A percentile compares a stretch with the other conserved stretches of the same genome.
Evolutionary conservation across 2,888 invertebrate genomes (phyloP).

Genomic region (Mesochorus sp.): DNA sequence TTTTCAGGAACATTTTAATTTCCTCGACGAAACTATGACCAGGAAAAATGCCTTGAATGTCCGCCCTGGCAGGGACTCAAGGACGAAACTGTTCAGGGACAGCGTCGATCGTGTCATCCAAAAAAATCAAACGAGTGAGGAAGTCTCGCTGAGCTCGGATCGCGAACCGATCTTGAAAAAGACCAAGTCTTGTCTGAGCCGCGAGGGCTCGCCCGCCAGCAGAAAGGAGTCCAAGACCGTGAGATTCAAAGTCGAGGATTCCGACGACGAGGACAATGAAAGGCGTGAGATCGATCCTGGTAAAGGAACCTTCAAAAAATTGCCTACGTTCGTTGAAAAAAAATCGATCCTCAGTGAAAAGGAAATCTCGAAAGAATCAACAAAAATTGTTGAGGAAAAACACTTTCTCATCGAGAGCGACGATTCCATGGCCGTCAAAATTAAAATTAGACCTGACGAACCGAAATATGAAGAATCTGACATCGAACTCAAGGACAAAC

Average conservation of each 20-base stretch:
- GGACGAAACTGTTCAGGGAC: conserved; percentile 43
- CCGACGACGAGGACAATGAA: conserved; percentile 31
- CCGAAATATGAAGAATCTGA: conserved; percentile 16
- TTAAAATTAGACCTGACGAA: conserved; percentile 48
- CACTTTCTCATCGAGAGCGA: conserved; percentile 33
- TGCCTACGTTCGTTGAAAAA: background rate
- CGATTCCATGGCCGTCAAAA: conserved; percentile 53
- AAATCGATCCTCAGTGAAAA: background rate
- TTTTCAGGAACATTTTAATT: conserved; percentile 36
- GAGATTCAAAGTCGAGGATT: conserved; percentile 72
- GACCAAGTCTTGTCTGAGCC: conserved; percentile 60
- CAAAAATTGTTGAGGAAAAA: background rate
- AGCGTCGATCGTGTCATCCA: conserved; percentile 56
- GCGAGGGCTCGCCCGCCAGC: conserved; percentile 52
- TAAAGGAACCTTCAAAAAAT: conserved; percentile 5
- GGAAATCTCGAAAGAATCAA: background rate
- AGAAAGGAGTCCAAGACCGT: conserved; percentile 72
- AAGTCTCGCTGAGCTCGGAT: conserved; percentile 70
- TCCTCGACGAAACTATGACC: conserved; percentile 19
- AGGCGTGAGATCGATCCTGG: background rate
- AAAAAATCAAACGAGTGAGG: conserved; percentile 68
- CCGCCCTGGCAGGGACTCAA: conserved; percentile 13
- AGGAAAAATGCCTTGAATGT: conserved; percentile 35
- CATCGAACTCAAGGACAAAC: background rate
- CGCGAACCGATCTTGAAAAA: conserved; percentile 70